These are phyloP conservation scores for Diplolepis rosae DNA, from an alignment of 2,888 invertebrate species.

Conservation along the genomic window DNA sequence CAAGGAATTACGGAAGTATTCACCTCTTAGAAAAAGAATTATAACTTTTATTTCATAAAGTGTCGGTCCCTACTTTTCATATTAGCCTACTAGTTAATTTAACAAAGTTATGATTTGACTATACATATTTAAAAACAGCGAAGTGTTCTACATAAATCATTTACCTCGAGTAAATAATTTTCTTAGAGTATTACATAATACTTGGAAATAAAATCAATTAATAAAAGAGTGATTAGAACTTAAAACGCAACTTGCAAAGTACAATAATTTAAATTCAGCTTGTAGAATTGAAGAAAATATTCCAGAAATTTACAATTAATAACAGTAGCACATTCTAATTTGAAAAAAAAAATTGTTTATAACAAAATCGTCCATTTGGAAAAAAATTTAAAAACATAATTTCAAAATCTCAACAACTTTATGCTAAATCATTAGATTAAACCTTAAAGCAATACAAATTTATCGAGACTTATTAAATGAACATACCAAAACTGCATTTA, in stretches of 20 bases:
- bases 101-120: too few relatives aligned
- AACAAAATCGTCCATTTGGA: background rate
- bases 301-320: background rate
- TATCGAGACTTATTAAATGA: too few relatives aligned
- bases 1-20: background rate
- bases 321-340: background rate
- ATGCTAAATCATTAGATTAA: too few relatives aligned
- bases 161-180: background rate
- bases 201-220: background rate
- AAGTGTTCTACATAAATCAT: too few relatives aligned
- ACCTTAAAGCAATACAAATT: too few relatives aligned
- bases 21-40: background rate
- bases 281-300: too few relatives aligned
- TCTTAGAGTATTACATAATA: background rate
- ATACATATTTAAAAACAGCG: too few relatives aligned
- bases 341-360: too few relatives aligned
- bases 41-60: background rate
- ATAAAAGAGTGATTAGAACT: slow-evolving; percentile 31
- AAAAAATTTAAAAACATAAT: background rate
- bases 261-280: too few relatives aligned
- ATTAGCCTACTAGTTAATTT: background rate
- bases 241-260: too few relatives aligned
- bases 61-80: background rate
- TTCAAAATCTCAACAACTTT: too few relatives aligned
- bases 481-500: slow-evolving; percentile 71